phyloP scores from a whole-genome alignment of 2,113 vertebrate species.

The Coturnix japonica region DNA sequence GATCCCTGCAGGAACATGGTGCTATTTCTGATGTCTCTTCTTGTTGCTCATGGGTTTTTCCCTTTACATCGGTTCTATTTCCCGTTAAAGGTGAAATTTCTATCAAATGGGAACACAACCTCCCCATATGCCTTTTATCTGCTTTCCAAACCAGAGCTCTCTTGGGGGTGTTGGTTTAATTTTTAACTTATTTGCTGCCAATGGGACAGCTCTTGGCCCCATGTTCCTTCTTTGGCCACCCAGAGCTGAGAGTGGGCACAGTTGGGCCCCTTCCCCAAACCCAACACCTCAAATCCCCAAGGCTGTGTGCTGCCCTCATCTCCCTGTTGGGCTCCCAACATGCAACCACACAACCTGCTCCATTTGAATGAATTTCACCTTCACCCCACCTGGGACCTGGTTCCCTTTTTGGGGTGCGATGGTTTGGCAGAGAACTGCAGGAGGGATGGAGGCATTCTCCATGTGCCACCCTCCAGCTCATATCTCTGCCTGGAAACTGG shows the following conservation, averaged over 20 bases:
- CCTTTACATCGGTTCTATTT: background rate
- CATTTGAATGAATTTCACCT: constrained; percentile 68
- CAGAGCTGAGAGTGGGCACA: background rate
- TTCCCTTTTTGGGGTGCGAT: background rate
- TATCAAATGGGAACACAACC: constrained; percentile 37
- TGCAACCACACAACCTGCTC: background rate
- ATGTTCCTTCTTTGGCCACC: background rate
- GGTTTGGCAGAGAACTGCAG: background rate
- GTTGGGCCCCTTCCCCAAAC: background rate
- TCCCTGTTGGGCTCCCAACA: background rate
- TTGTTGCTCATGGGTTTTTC: constrained; percentile 60
- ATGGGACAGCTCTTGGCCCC: background rate
- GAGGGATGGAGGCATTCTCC: background rate
- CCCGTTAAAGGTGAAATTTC: constrained; percentile 66
- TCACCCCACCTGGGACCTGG: background rate
- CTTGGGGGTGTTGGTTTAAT: background rate
- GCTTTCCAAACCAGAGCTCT: background rate
- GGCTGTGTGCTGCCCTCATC: background rate
- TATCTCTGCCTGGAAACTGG: background rate
- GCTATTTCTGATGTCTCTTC: constrained; percentile 73
- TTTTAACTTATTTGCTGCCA: constrained; percentile 64
- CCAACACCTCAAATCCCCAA: background rate
- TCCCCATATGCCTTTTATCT: background rate
- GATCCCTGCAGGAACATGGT: constrained; percentile 67
- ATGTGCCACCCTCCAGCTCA: accelerated